Evolutionary conservation across 2,888 invertebrate genomes (phyloP).

Genomic region (Balanococcus diminutus): DNA sequence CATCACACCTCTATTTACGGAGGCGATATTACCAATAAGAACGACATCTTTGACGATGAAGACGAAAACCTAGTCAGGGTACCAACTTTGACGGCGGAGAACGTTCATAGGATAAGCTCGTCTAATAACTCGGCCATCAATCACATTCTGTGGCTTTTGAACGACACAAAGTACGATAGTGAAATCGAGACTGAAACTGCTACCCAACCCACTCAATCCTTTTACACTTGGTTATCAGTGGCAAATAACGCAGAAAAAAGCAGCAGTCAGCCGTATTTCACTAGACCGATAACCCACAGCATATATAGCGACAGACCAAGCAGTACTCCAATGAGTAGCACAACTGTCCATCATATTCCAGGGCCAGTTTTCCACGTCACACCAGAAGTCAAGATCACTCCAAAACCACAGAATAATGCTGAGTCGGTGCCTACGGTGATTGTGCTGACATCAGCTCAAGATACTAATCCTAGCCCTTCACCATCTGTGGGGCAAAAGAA

Average conservation of each 20-base stretch:
- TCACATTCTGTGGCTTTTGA: constrained; percentile 63
- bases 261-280: constrained; percentile 17
- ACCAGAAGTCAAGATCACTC: constrained; percentile 58
- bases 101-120: constrained; percentile 43
- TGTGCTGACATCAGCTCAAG: constrained; percentile 64
- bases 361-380: constrained; percentile 59
- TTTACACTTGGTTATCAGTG: constrained; percentile 61
- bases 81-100: constrained; percentile 62
- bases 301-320: constrained; percentile 51
- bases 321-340: constrained; percentile 62
- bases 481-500: constrained; percentile 39
- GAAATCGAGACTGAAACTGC: constrained; percentile 57
- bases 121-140: constrained; percentile 60
- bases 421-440: constrained; percentile 65
- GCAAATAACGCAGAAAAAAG: constrained; percentile 55
- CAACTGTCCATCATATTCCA: constrained; percentile 61
- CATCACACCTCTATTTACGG: not conserved
- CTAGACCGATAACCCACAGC: not conserved
- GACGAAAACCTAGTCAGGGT: constrained; percentile 62
- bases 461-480: constrained; percentile 43
- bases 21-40: constrained; percentile 37
- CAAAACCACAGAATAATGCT: constrained; percentile 57
- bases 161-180: constrained; percentile 60
- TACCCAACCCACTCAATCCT: constrained; percentile 60
- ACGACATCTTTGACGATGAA: constrained; percentile 51